Evolutionary conservation across 2,113 vertebrate genomes (phyloP), one percentile per base, ranked within the genome.

Genomic region (Erpornis zantholeuca): DNA sequence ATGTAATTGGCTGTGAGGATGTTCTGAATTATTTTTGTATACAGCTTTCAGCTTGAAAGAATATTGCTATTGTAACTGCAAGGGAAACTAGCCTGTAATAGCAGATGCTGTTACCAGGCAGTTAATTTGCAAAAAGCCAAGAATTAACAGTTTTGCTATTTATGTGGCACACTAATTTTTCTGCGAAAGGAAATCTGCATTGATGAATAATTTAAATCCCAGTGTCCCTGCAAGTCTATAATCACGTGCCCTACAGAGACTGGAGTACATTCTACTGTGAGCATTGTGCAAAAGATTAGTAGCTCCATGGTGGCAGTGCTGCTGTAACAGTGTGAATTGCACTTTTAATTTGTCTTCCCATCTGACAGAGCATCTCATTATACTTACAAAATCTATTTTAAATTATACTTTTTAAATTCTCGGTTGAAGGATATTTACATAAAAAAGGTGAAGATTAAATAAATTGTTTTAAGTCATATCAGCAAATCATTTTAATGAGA

Each of bases 321-420:
- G 82, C 90, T 93, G 1, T 92, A 88, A 85, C 79, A 85, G 82
- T 92, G 94, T 98, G 97, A 98, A 97, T 96, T 95, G 95, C 90
- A 94, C 97, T 98, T 98, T 97, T 96, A 97, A 98, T 98, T 97
- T 98, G 93, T 98, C 96, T 97, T 97, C 91, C 93, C 93, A 94
- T 97, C 93, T 97, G 97, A 98, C 95, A 97, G 84, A 81, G 38
- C 71, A 96, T 95, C 97, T 97, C 96, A 98, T 98, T 98, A 98
- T 97, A 97, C 96, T 97, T 96, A 92, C 90, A 97, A 98, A 98
- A 96, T 96, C 87, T 96, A 95, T 96, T 98, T 97, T 95, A 96
- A 97, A 97, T 97, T 94, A 96, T 97, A 92, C 88, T 97, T 97
- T 94, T 96, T 16, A 96, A 97, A 96, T 82, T 95, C 96, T 97